Base-by-base conservation (phyloP, 2,888 invertebrate species). In the Limnephilus lunatus region DNA sequence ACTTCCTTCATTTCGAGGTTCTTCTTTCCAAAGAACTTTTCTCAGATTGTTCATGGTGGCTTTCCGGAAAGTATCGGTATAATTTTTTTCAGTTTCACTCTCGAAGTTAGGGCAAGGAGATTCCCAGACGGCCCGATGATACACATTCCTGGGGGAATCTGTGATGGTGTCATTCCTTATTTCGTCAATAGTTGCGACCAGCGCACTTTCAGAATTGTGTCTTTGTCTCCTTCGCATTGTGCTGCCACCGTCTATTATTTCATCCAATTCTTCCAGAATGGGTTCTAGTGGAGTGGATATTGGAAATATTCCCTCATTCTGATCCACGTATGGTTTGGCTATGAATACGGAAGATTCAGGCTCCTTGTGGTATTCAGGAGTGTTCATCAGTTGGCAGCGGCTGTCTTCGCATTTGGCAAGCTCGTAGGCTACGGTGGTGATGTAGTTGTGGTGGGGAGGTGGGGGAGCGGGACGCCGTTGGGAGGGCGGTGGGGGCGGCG, bases 121-220 rank as follows among this genome's bases (percentile, higher is more conserved):
- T 94, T 96, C 95, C 96, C 96, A 96, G 93, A 96, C 96, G 86
- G 96, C 95, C 93, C 96, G 95, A 91, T 97, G 96, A 94, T 96
- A 97, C 92, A 96, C 95, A 94, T 96, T 96, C 94, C 96, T 95
- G 9, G 97, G 97, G 7, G 97, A 97, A 94, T 96, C 97, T 31
- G 96, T 96, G 0, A 95, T 95, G 4, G 96, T 96, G 82, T 96
- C 96, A 94, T 96, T 96, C 85, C 97, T 95, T 82, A 97, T 97
- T 95, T 97, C 97, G 94, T 97, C 97, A 92, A 97, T 97, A 3
- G 97, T 97, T 19, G 97, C 97, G 12, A 97, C 97, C 12, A 97
- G 94, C 12, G 97, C 96, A 94, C 97, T 97, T 94, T 96, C 96
- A 39, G 96, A 96, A 94, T 95, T 96, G 82, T 96, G 94, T 35